Evolutionary conservation across 2,113 vertebrate species (phyloP).

Genomic region (Willisornis vidua): DNA sequence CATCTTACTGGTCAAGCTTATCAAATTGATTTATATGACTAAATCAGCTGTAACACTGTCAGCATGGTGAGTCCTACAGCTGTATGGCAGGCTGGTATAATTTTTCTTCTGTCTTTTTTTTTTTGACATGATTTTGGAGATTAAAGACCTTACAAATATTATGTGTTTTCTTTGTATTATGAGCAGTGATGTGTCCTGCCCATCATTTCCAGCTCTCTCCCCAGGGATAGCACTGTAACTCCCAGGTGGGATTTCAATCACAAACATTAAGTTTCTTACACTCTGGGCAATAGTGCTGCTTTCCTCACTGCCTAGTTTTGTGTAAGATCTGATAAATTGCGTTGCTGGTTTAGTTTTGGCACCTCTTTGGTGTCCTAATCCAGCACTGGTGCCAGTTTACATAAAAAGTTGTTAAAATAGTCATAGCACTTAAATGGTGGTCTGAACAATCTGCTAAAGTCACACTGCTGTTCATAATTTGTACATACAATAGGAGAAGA

Average conservation of each 20-base stretch:
- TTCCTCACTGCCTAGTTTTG: not conserved
- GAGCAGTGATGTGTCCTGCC: not conserved
- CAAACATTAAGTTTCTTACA: not conserved
- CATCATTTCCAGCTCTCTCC: not conserved
- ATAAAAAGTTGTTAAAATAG: not conserved
- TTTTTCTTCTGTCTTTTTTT: not conserved
- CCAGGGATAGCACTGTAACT: not conserved
- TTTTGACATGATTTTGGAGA: not conserved
- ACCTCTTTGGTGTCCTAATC: not conserved
- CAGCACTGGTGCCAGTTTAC: not conserved
- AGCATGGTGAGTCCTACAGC: not conserved
- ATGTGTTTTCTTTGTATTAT: not conserved
- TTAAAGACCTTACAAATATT: not conserved
- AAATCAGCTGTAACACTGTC: not conserved
- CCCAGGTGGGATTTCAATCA: not conserved
- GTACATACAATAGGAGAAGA: not conserved
- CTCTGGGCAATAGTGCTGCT: not conserved
- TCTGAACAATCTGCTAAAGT: not conserved
- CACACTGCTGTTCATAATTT: not conserved
- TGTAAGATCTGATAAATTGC: not conserved
- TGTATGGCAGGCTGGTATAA: not conserved
- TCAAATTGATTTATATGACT: not conserved
- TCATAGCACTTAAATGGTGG: accelerated
- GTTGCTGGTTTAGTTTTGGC: not conserved
- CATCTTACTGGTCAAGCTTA: not conserved